Conservation (phyloP, 2,113 vertebrate genomes). For the Orthonyx spaldingii region DNA sequence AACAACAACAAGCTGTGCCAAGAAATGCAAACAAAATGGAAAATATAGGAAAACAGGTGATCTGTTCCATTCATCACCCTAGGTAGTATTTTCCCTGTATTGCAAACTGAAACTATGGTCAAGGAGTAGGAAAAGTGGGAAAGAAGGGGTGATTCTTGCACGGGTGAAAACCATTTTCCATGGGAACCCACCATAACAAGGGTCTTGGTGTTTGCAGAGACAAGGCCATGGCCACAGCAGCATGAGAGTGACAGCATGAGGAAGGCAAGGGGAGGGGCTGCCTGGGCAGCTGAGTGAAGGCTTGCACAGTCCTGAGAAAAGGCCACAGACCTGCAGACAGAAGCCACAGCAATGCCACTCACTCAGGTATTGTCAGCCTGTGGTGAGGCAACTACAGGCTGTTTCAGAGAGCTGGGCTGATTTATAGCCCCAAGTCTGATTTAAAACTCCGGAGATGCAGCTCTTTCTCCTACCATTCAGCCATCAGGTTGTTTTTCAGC, state of each 20-base stretch:
- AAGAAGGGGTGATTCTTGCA: background rate
- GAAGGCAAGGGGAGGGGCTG: background rate
- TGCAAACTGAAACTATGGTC: background rate
- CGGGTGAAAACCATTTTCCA: background rate
- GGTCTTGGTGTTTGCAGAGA: background rate
- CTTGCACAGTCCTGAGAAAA: background rate
- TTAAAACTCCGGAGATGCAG: background rate
- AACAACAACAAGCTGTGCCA: background rate
- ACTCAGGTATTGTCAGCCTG: rapidly evolving
- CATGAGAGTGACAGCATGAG: background rate
- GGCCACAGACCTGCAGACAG: background rate
- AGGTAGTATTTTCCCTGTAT: background rate
- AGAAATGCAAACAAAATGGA: background rate
- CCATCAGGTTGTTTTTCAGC: background rate
- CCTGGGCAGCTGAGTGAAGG: background rate
- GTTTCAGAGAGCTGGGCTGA: background rate
- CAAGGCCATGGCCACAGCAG: background rate
- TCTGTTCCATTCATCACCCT: background rate
- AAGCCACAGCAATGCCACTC: background rate
- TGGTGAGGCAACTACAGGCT: background rate
- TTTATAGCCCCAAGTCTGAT: background rate
- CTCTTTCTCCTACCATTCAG: background rate
- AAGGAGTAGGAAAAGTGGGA: background rate
- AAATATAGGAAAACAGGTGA: background rate
- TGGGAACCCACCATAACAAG: background rate